Percentiles rank a stretch among this genome's conserved stretches.
These are phyloP conservation scores for Sphecodes monilicornis DNA, from an alignment of 2,888 invertebrate genomes.

Conservation along the genomic window DNA sequence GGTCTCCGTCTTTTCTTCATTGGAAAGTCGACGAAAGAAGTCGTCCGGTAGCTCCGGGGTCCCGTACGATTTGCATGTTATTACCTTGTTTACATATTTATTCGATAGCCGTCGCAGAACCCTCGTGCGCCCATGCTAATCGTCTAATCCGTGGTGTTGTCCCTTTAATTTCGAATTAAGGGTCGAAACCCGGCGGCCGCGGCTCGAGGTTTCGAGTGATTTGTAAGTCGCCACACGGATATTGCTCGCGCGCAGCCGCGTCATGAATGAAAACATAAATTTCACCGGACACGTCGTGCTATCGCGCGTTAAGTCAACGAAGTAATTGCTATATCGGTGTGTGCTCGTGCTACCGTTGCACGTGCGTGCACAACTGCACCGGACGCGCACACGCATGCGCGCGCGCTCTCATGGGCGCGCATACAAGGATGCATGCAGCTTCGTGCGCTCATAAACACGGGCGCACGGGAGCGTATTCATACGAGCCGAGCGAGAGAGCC, in stretches of 20 bases:
- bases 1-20: constrained; percentile 21
- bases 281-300: constrained; percentile 56
- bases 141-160: constrained; percentile 61
- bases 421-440: background rate
- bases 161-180: constrained; percentile 76
- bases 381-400: background rate
- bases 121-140: constrained; percentile 55
- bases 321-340: constrained; percentile 59
- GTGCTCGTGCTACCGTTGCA: constrained; percentile 24
- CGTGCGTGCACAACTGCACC: constrained; percentile 30
- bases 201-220: constrained; percentile 49
- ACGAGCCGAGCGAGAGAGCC: background rate
- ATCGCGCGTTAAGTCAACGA: constrained; percentile 63
- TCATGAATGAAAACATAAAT: constrained; percentile 64
- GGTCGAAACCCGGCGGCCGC: constrained; percentile 29
- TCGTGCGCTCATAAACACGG: background rate
- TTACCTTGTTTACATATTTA: constrained; percentile 81
- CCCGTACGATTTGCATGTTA: constrained; percentile 82
- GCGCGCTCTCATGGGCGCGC: background rate
- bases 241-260: constrained; percentile 46
- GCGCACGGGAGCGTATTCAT: constrained; percentile 1
- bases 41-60: constrained; percentile 49
- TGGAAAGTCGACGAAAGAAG: constrained; percentile 42
- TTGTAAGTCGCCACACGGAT: constrained; percentile 65
- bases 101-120: constrained; percentile 73